phyloP scores from a whole-genome alignment of 2,888 invertebrate genomes.

The Melanophora roralis region DNA sequence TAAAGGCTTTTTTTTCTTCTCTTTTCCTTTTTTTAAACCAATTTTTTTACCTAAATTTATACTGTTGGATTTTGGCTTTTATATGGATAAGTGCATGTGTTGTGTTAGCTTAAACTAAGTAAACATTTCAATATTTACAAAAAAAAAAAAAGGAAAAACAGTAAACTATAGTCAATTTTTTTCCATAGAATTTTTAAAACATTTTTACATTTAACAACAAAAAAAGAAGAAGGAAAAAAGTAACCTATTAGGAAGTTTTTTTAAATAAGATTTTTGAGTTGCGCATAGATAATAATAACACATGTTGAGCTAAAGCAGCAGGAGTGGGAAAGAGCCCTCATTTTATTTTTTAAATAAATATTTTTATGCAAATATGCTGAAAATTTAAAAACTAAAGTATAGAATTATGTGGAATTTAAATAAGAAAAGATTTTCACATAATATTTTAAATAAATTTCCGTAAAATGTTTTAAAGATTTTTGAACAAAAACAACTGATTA shows the following conservation, averaged over 20 bases:
- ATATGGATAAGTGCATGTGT: conserved; percentile 5
- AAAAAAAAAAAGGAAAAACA: neutral
- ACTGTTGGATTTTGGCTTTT: neutral
- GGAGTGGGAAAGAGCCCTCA: no score
- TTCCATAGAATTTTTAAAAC: conserved; percentile 14
- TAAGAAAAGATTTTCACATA: no score
- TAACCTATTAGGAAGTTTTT: neutral
- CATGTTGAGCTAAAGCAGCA: no score
- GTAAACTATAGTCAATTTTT: neutral
- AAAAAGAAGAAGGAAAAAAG: neutral
- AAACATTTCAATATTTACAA: conserved; percentile 11
- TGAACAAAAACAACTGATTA: no score
- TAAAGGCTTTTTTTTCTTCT: conserved; percentile 11
- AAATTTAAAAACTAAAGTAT: no score
- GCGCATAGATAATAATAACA: neutral
- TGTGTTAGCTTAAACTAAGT: conserved; percentile 22
- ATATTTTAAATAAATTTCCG: no score
- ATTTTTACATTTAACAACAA: neutral
- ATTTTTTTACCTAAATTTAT: neutral
- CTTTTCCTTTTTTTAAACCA: neutral
- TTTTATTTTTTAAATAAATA: no score
- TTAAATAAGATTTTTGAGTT: neutral
- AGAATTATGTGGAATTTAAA: no score
- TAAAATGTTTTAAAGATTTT: no score
- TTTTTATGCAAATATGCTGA: no score